A percentile compares a stretch with the other conserved stretches of the same genome.
These are phyloP conservation scores for Colletes collaris DNA, from an alignment of 2,888 invertebrate genomes.

Conservation along the genomic window DNA sequence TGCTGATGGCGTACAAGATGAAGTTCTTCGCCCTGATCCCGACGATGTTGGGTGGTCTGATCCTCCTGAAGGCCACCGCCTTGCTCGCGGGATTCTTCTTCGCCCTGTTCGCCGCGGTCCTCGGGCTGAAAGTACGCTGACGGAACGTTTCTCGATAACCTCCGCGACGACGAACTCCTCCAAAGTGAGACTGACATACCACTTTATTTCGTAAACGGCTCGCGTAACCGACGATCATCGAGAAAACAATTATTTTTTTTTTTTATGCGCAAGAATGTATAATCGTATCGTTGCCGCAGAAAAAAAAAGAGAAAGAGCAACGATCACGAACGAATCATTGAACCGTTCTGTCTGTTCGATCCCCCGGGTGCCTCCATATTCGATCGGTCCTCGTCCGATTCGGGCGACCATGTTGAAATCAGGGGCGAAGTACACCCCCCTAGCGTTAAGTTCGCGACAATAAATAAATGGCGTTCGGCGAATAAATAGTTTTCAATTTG, in stretches of 20 bases:
- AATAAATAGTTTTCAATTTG: conserved; percentile 35
- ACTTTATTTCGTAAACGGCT: conserved; percentile 58
- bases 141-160: neutral
- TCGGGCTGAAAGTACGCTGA: conserved; percentile 86
- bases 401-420: neutral
- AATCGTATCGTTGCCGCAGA: neutral
- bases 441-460: neutral
- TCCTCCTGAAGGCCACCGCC: conserved; percentile 90
- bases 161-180: neutral
- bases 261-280: conserved; percentile 15
- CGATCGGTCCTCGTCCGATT: conserved; percentile 24
- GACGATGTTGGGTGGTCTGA: conserved; percentile 88
- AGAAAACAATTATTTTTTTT: too few relatives aligned
- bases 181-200: conserved; percentile 46
- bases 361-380: conserved; percentile 11
- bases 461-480: conserved; percentile 41
- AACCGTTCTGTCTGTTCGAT: conserved; percentile 25
- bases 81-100: conserved; percentile 95
- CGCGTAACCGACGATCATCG: neutral
- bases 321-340: conserved; percentile 17
- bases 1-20: conserved; percentile 92
- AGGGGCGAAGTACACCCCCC: neutral
- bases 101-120: conserved; percentile 92
- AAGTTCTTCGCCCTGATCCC: conserved; percentile 92
- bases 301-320: too few relatives aligned